A percentile compares a stretch with the other conserved stretches of the same genome.
Conservation (phyloP, 2,888 invertebrate species). For the Pyrgus malvae region DNA sequence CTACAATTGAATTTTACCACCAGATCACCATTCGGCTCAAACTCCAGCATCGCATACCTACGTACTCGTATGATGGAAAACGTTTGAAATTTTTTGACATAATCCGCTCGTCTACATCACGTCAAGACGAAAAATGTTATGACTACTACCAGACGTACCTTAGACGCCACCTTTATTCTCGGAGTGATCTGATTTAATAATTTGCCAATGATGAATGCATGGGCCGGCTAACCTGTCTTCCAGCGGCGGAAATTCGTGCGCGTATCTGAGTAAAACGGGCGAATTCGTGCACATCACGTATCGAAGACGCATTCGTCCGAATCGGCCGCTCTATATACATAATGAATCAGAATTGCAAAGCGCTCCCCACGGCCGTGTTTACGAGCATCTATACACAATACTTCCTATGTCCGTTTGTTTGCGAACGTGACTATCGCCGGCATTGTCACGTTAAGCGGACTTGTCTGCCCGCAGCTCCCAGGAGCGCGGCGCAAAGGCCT, state of each 20-base stretch:
- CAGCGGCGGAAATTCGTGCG: background rate
- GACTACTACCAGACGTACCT: background rate
- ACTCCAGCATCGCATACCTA: background rate
- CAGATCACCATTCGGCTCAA: background rate
- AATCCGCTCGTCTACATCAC: background rate
- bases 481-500: background rate
- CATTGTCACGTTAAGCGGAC: conserved; percentile 9
- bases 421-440: conserved; percentile 12
- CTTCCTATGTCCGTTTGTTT: conserved; percentile 42
- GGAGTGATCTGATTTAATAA: background rate
- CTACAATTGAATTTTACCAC: conserved; percentile 10
- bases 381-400: conserved; percentile 39
- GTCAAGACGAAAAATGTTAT: background rate
- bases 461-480: background rate
- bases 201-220: background rate
- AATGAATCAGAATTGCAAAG: conserved; percentile 63
- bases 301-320: conserved; percentile 37
- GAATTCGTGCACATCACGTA: conserved; percentile 28
- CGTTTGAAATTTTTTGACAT: background rate
- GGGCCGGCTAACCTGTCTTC: background rate
- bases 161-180: background rate
- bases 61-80: background rate
- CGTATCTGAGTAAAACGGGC: conserved; percentile 20
- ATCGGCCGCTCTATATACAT: conserved; percentile 35
- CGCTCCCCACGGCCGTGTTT: conserved; percentile 48